Evolutionary conservation across 2,113 vertebrate genomes (phyloP).

Genomic region (Myotis davidii): DNA sequence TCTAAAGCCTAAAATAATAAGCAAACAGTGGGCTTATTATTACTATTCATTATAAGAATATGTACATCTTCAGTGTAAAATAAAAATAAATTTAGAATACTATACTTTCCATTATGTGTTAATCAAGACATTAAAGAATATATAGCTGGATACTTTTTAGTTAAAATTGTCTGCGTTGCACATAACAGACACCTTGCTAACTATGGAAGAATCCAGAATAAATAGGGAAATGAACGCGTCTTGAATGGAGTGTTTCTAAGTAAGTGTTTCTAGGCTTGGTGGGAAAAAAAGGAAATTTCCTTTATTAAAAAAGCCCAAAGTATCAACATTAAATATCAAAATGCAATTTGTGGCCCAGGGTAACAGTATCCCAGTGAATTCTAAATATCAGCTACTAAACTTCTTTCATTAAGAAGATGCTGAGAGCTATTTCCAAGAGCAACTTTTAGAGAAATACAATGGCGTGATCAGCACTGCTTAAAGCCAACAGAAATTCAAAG

Average conservation of each 20-base stretch:
- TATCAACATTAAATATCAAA: background rate
- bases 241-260: background rate
- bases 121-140: slow-evolving; percentile 1
- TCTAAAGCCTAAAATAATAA: slow-evolving; percentile 24
- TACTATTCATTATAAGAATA: slow-evolving; percentile 36
- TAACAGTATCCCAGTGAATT: background rate
- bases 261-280: background rate
- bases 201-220: background rate
- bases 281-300: background rate
- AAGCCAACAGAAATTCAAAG: background rate
- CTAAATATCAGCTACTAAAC: background rate
- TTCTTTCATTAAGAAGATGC: background rate
- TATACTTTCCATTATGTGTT: background rate
- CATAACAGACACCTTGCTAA: background rate
- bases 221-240: background rate
- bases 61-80: background rate
- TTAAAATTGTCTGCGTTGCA: background rate
- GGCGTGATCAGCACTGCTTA: background rate
- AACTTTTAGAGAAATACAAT: background rate
- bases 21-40: slow-evolving; percentile 7
- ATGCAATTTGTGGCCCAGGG: background rate
- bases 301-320: background rate
- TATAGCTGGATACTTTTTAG: background rate
- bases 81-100: slow-evolving; percentile 20
- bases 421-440: background rate